Evolutionary conservation across 1,140 invertebrate species (phyloP), one percentile per base, ranked within the genome.

Genomic region (Lasaia peninsularis): DNA sequence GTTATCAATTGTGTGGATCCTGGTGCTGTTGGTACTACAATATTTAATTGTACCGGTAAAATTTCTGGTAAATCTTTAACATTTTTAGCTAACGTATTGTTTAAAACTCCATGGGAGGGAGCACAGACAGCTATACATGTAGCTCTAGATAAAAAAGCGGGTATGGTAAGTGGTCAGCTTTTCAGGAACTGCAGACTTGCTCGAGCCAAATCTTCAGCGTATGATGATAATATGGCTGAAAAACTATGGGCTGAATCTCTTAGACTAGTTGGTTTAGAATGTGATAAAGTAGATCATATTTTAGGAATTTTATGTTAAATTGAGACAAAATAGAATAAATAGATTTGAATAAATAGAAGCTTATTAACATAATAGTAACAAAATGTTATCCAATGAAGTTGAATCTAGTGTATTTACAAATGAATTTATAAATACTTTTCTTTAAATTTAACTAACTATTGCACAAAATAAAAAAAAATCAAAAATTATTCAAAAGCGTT

Each of bases 1-100:
- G 90, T 88, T 2, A 78, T 88, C 0, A 93, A 93, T 62, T 67
- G 87, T 1, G 72, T 92, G 7, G 91, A 93, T 62, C 92, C 92
- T 7, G 92, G 92, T 5, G 73, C 91, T 2, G 90, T 92, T 2
- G 83, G 88, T 8, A 94, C 93, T 0, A 90, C 92, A 8, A 75
- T 86, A 10, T 79, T 73, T 24, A 59, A 63, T 5, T 67, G 60
- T 48, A 16, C 56, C 5, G 67, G 68, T 3, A 33, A 56, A n/a
- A 55, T 62, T 3, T 53, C 66, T 7, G 76, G 64, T 6, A 52
- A 21, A 16, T 53, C 76, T 9, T 7, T 65, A 0, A 64, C 64
- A 0, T 67, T 71, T 50, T 33, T 75, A 10, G 64, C 63, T 9
- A 52, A 55, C 3, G 63, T 68, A 2, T 52, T 81, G 7, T 76